phyloP scores from a whole-genome alignment of 2,797 vertebrate species.

The Heterohyrax brucei region DNA sequence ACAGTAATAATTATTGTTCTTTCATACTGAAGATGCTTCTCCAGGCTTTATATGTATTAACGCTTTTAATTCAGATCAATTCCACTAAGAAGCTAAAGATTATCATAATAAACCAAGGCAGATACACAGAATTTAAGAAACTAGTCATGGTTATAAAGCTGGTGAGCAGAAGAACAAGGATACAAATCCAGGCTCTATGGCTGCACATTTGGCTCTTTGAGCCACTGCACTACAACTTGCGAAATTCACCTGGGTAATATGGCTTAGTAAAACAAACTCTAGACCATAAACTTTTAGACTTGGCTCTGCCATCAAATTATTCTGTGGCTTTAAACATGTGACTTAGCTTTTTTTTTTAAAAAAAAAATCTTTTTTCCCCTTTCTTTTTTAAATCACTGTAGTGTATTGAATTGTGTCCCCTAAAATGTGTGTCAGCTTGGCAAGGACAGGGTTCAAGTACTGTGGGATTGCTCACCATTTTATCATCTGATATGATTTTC shows the following conservation, averaged over 20 bases:
- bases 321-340: not conserved
- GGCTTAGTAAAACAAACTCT: not conserved
- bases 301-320: constrained; percentile 19
- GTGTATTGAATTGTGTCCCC: too few species aligned
- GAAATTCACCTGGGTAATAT: not conserved
- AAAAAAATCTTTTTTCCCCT: not conserved
- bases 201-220: not conserved
- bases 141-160: not conserved
- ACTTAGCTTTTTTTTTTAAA: not conserved
- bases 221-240: not conserved
- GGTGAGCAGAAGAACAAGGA: not conserved
- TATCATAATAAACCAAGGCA: not conserved
- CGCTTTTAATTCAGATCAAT: not conserved
- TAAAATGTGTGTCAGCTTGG: too few species aligned
- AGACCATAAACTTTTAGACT: constrained; percentile 15
- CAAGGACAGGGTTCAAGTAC: too few species aligned
- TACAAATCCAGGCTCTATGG: not conserved
- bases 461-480: too few species aligned
- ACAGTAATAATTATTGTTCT: not conserved
- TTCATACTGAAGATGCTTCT: not conserved
- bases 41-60: not conserved
- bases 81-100: not conserved
- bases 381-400: too few species aligned
- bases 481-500: too few species aligned
- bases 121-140: not conserved